Percentiles rank a stretch among this genome's conserved stretches.
phyloP scores from a whole-genome alignment of 2,888 invertebrate species.

The Drosophila paramelanica region DNA sequence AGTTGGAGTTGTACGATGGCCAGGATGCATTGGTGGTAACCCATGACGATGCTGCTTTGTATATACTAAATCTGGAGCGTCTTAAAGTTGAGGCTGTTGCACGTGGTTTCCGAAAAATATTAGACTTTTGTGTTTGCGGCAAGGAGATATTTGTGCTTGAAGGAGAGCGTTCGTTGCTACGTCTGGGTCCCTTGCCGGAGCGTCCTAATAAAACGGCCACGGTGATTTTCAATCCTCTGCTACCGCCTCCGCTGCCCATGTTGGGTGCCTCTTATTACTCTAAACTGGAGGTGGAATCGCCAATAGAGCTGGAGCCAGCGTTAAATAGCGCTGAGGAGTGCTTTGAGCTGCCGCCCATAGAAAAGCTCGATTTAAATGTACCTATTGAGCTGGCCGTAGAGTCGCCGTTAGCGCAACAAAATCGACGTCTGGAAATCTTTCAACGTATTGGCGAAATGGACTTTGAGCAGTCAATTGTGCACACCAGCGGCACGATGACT shows the following conservation, averaged over 20 bases:
- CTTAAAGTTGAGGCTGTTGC: slow-evolving; percentile 89
- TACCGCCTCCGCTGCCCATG: slow-evolving; percentile 83
- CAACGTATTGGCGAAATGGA: slow-evolving; percentile 90
- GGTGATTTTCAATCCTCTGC: slow-evolving; percentile 83
- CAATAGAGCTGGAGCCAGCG: slow-evolving; percentile 75
- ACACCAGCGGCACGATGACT: slow-evolving; percentile 86
- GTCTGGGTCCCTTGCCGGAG: slow-evolving; percentile 92
- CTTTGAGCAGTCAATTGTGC: slow-evolving; percentile 89
- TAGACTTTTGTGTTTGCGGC: slow-evolving; percentile 81
- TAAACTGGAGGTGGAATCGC: slow-evolving; percentile 73
- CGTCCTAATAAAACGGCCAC: slow-evolving; percentile 85
- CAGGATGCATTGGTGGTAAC: slow-evolving; percentile 90
- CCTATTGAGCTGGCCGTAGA: slow-evolving; percentile 83
- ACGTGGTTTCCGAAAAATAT: slow-evolving; percentile 87
- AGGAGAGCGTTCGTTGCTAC: slow-evolving; percentile 90
- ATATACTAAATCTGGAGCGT: slow-evolving; percentile 90
- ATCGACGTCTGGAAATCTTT: slow-evolving; percentile 88
- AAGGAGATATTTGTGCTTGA: slow-evolving; percentile 93
- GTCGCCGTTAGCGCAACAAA: slow-evolving; percentile 82
- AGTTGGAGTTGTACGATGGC: slow-evolving; percentile 87
- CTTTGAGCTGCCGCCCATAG: slow-evolving; percentile 89
- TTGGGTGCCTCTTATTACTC: slow-evolving; percentile 71
- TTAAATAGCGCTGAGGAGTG: slow-evolving; percentile 90
- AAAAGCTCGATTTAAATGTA: slow-evolving; percentile 86
- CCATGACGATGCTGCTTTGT: slow-evolving; percentile 89